These are phyloP conservation scores for Cryptoleucopteryx plumbea DNA, from an alignment of 2,113 vertebrate genomes.

Conservation along the genomic window DNA sequence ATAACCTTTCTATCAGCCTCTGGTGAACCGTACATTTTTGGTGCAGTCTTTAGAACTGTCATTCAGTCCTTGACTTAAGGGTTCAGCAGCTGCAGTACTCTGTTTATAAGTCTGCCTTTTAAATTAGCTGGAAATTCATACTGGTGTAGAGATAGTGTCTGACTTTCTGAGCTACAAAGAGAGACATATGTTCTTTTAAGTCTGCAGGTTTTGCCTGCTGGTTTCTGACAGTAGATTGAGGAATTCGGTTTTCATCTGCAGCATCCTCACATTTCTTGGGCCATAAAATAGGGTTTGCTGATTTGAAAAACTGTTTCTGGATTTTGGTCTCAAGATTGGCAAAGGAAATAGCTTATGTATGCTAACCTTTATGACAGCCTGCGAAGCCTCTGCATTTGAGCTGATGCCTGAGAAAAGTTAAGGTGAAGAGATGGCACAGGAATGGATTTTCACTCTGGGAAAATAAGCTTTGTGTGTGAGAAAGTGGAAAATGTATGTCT, in stretches of 20 bases:
- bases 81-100: neutral
- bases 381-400: neutral
- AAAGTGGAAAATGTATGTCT: neutral
- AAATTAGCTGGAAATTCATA: constrained; percentile 4
- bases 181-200: neutral
- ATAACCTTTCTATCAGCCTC: neutral
- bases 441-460: neutral
- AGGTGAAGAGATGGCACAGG: neutral
- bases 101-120: constrained; percentile 5
- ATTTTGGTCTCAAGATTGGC: neutral
- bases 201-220: neutral
- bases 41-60: neutral
- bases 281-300: neutral
- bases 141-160: neutral
- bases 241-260: neutral
- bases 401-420: neutral
- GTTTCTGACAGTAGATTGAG: neutral
- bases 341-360: neutral
- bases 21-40: neutral
- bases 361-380: neutral
- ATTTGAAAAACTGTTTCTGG: constrained; percentile 3
- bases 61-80: neutral
- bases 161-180: neutral
- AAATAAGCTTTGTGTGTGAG: neutral
- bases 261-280: neutral